These are phyloP conservation scores for Atopsyche davidsoni DNA, from an alignment of 1,140 invertebrate species.

Conservation along the genomic window DNA sequence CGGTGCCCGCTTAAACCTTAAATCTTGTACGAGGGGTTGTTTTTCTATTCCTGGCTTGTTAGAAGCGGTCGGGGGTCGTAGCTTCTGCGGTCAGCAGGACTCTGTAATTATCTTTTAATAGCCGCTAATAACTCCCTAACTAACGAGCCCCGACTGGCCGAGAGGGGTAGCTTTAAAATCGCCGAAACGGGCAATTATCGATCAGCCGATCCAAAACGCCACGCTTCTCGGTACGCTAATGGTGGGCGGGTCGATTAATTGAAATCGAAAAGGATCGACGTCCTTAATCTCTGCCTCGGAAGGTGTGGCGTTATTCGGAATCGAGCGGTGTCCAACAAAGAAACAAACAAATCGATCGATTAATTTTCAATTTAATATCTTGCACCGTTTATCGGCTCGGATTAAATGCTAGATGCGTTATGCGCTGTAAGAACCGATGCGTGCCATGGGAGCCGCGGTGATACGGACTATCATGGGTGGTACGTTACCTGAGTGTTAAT, in stretches of 20 bases:
- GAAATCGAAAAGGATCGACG: constrained; percentile 20
- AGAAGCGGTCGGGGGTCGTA: too few species aligned
- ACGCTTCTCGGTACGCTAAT: constrained; percentile 12
- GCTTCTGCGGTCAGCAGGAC: too few species aligned
- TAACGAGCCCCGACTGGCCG: constrained; percentile 18
- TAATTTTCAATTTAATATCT: constrained; percentile 1
- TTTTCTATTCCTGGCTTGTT: too few species aligned
- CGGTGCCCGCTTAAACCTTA: too few species aligned
- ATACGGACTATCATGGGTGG: too few species aligned
- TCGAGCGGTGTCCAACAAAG: background rate
- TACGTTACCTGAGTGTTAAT: too few species aligned
- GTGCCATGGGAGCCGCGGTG: too few species aligned
- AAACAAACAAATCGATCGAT: constrained; percentile 10
- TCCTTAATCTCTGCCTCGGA: constrained; percentile 6
- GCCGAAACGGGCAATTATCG: constrained; percentile 24
- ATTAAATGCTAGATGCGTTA: too few species aligned
- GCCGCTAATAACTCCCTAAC: constrained; percentile 24
- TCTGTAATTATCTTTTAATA: too few species aligned
- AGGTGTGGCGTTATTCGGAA: background rate
- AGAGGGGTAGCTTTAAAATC: constrained; percentile 24
- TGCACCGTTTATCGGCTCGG: too few species aligned
- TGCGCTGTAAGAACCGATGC: too few species aligned
- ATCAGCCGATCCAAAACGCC: constrained; percentile 9
- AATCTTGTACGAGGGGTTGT: too few species aligned
- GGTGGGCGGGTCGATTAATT: constrained; percentile 18